Conservation (phyloP, 2,113 vertebrate genomes). For the Hydropotes inermis region DNA sequence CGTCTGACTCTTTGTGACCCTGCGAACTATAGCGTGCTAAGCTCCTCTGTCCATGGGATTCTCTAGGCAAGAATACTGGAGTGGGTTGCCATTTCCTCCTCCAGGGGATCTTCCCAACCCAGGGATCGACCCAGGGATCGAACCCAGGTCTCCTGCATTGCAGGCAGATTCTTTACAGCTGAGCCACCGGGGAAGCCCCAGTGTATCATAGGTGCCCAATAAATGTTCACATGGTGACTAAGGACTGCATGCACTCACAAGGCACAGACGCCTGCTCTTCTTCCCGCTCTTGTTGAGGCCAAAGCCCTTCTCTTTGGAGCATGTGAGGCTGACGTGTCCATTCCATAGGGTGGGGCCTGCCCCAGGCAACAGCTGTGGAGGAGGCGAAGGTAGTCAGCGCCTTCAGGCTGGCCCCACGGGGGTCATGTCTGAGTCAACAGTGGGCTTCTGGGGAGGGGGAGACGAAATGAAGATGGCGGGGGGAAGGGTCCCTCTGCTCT, state of each 20-base stretch:
- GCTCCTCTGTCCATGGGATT: neutral
- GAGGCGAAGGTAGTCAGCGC: neutral
- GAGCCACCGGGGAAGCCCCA: neutral
- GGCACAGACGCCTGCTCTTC: neutral
- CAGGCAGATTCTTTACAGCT: neutral
- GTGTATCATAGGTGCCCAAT: rapidly evolving
- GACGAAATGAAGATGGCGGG: rapidly evolving
- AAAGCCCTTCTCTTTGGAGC: neutral
- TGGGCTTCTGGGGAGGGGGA: neutral
- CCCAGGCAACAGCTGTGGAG: neutral
- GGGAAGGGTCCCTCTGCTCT: neutral
- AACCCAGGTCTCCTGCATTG: neutral
- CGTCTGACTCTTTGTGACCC: neutral
- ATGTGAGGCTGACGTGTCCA: rapidly evolving
- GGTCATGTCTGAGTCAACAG: neutral
- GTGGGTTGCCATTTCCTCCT: neutral
- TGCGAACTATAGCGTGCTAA: neutral
- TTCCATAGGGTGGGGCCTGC: too few relatives aligned
- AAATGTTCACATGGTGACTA: too few relatives aligned
- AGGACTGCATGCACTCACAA: rapidly evolving
- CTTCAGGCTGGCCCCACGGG: rapidly evolving
- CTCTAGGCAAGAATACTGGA: neutral
- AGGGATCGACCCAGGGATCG: neutral
- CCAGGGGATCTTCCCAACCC: neutral
- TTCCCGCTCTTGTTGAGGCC: rapidly evolving